These are phyloP conservation scores for Podarcis muralis DNA, from an alignment of 2,113 vertebrate species.

Conservation along the genomic window DNA sequence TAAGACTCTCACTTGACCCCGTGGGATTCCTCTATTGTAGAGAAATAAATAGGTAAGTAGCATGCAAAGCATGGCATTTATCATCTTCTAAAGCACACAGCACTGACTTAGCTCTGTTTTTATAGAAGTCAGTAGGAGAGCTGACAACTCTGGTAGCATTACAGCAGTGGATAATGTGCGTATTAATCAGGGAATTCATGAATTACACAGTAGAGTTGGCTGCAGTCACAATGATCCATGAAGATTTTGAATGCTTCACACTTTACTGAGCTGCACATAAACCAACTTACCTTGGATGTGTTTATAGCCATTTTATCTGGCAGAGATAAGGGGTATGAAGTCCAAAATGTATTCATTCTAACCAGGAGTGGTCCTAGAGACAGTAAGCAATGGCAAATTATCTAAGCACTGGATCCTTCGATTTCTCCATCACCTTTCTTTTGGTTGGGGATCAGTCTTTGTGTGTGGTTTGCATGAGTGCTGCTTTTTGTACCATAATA, in stretches of 20 bases:
- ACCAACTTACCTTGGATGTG: not conserved
- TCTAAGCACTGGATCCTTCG: not conserved
- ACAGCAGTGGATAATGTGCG: not conserved
- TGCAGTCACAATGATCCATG: not conserved
- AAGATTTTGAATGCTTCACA: slow-evolving; percentile 4
- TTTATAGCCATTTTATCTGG: not conserved
- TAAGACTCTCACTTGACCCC: not conserved
- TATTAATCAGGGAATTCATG: slow-evolving; percentile 26
- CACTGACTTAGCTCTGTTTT: slow-evolving; percentile 11
- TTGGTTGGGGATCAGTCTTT: no score
- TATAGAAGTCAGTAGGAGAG: slow-evolving; percentile 2
- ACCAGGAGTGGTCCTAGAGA: not conserved
- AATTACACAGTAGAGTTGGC: not conserved
- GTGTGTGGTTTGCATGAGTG: not conserved
- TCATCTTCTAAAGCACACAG: slow-evolving; percentile 8
- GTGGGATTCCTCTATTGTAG: slow-evolving; percentile 4
- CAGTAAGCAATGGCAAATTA: not conserved
- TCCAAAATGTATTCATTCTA: not conserved
- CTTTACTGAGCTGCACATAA: not conserved
- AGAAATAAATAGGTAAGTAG: slow-evolving; percentile 23
- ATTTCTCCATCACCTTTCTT: not conserved
- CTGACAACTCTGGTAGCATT: not conserved
- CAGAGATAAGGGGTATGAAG: not conserved
- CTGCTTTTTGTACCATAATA: not conserved
- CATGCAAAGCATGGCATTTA: slow-evolving; percentile 19